Base-by-base conservation (phyloP, 1,140 invertebrate genomes). In the Drosophila rhopaloa region DNA sequence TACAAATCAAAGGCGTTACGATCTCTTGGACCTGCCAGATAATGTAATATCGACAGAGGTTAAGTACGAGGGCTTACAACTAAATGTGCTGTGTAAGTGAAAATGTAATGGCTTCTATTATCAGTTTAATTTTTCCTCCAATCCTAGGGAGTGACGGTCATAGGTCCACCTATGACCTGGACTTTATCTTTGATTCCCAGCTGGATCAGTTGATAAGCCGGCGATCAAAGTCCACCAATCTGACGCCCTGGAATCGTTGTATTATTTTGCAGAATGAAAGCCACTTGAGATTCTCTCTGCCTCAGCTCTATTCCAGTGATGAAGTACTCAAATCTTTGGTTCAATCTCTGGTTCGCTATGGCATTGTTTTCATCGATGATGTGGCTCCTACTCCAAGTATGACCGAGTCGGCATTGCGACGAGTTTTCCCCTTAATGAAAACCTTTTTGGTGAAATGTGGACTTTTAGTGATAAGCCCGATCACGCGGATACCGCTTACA, bases 361-460 rank as follows among this genome's bases (percentile, higher is more conserved):
- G 92, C 44, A 76, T 92, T 41, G 76, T 85, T 2, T 92, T 92
- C 35, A 89, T 92, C 6, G 88, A 92, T 37, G 75, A 84, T 14
- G 91, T 92, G 46, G 68, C 81, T 0, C 54, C 91, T 13, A 92
- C 83, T 14, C 44, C 84, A 24, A 71, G 73, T 24, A 91, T 88
- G 84, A 92, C 92, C 0, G 91, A 92, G 59, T n/a, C 91, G 51
- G 90, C 91, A 0, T 54, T 92, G 40, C 82, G 83, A 0, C 72
- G 83, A 13, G 29, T 91, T 1, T 92, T 92, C 56, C 94, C 94
- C 0, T 89, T 95, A 0, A 94, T 95, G 82, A 93, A 94, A 60
- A 96, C 95, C 0, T 76, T 95, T 96, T 95, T 82, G 95, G 95
- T 40, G 94, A 94, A 37, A 94, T 95, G 93, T 95, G 94, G 94